A percentile compares a stretch with the other conserved stretches of the same genome.
These are phyloP conservation scores for Cossypha caffra DNA, from an alignment of 2,797 vertebrate genomes.

Conservation along the genomic window DNA sequence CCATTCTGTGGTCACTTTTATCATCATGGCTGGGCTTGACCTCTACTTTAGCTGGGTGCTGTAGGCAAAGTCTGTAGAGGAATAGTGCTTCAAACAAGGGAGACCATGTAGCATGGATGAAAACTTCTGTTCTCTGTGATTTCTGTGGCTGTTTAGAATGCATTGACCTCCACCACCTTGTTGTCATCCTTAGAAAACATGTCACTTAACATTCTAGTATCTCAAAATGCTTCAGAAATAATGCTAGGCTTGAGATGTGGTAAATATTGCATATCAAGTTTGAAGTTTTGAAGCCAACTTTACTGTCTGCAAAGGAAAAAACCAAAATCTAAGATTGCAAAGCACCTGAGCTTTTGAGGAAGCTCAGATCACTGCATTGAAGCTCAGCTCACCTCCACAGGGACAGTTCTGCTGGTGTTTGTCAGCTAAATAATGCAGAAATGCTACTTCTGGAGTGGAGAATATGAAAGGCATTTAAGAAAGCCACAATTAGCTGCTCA, in stretches of 20 bases:
- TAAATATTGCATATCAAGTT: background rate
- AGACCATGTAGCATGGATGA: background rate
- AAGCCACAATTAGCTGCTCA: slow-evolving; percentile 15
- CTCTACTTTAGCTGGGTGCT: background rate
- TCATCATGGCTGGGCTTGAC: background rate
- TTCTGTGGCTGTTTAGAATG: background rate
- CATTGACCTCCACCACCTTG: background rate
- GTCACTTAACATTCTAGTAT: background rate
- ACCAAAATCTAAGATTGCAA: background rate
- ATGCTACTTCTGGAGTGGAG: background rate
- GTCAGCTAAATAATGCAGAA: slow-evolving; percentile 13
- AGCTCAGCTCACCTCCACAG: background rate
- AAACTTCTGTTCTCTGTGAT: background rate
- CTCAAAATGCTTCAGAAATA: background rate
- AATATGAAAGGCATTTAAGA: slow-evolving; percentile 15
- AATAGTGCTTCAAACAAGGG: background rate
- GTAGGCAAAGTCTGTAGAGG: background rate
- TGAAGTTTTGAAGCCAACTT: background rate
- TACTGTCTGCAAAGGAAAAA: background rate
- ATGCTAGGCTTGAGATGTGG: background rate
- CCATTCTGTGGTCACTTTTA: background rate
- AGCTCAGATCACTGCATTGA: background rate
- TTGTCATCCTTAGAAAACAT: background rate
- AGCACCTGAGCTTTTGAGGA: background rate
- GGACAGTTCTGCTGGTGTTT: background rate